A percentile compares a stretch with the other conserved stretches of the same genome.
Evolutionary conservation across 2,797 vertebrate species (phyloP).

Genomic region (Acomys russatus): DNA sequence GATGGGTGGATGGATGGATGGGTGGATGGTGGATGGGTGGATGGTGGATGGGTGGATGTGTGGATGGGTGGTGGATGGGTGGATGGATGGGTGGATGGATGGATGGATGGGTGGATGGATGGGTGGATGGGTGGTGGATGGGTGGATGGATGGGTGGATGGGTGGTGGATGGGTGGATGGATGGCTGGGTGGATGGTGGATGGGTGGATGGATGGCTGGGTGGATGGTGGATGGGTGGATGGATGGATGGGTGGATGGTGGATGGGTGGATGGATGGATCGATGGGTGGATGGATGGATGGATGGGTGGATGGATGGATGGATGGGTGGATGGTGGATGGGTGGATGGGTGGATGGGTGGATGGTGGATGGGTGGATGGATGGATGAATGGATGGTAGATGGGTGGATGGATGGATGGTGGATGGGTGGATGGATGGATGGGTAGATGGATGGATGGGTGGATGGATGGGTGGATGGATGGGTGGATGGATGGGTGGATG

Average conservation of each 20-base stretch:
- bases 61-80: neutral
- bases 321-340: fast-evolving
- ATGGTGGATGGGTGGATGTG: neutral
- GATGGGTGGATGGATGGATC: fast-evolving
- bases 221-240: fast-evolving
- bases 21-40: fast-evolving
- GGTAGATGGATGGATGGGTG: neutral
- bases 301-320: fast-evolving
- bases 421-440: neutral
- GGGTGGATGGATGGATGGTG: neutral
- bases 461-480: fast-evolving
- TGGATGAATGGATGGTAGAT: neutral
- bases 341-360: neutral
- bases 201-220: fast-evolving
- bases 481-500: fast-evolving
- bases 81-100: neutral
- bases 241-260: fast-evolving
- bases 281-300: neutral
- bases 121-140: neutral
- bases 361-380: neutral
- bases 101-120: neutral
- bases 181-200: fast-evolving
- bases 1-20: fast-evolving
- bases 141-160: neutral
- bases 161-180: fast-evolving